These are phyloP conservation scores for Pogonocichla stellata DNA, from an alignment of 2,113 vertebrate species.

Conservation along the genomic window DNA sequence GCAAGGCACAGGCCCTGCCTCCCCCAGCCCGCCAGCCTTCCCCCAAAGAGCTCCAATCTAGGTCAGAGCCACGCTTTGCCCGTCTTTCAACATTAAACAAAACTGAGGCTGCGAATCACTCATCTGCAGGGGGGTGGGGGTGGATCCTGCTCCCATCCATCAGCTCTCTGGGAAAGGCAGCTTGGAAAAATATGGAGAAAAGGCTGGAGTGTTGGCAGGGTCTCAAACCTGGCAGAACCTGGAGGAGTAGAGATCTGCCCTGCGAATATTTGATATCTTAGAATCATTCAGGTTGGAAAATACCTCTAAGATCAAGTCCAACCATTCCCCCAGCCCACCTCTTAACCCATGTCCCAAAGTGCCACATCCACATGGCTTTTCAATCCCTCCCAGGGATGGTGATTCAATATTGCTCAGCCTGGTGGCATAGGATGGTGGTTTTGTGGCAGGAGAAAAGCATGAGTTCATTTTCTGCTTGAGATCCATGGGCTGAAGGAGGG, in stretches of 20 bases:
- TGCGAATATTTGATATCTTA: rapidly evolving
- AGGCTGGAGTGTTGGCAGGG: background rate
- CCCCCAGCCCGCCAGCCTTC: background rate
- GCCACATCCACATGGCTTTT: background rate
- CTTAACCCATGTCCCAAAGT: background rate
- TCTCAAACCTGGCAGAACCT: background rate
- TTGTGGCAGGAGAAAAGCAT: background rate
- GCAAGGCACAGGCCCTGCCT: background rate
- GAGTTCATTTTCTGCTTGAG: background rate
- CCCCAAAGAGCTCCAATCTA: slow-evolving; percentile 26
- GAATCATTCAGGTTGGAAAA: background rate
- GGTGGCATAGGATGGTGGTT: rapidly evolving
- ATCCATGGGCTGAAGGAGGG: background rate
- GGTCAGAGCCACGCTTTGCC: slow-evolving; percentile 21
- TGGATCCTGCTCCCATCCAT: background rate
- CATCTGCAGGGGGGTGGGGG: background rate
- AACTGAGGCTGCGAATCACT: background rate
- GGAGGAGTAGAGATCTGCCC: rapidly evolving
- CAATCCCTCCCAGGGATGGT: background rate
- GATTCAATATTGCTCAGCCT: background rate
- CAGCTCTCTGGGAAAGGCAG: background rate
- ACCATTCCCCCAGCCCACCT: background rate
- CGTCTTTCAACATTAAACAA: slow-evolving; percentile 46
- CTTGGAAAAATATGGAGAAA: background rate
- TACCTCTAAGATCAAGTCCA: rapidly evolving